Evolutionary conservation across 2,888 invertebrate genomes (phyloP).

Genomic region (Thelaira solivaga): DNA sequence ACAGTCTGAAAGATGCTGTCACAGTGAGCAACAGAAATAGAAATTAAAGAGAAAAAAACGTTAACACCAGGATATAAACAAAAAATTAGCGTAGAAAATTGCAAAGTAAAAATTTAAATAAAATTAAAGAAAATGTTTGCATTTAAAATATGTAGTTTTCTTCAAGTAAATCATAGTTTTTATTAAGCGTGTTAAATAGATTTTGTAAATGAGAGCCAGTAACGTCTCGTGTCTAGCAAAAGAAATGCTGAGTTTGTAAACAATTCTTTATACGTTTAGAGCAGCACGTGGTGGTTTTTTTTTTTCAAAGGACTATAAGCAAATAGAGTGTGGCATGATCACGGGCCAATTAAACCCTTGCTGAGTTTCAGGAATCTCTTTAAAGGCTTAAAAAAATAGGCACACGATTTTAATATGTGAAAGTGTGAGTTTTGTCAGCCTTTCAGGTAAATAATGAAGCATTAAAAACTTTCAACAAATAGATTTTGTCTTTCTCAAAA

Average conservation of each 20-base stretch:
- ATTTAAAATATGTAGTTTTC: no score
- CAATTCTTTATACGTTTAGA: no score
- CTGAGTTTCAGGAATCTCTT: not conserved
- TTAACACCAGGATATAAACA: slow-evolving; percentile 36
- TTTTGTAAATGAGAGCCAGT: no score
- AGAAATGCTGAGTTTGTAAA: no score
- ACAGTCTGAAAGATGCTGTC: no score
- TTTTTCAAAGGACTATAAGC: not conserved
- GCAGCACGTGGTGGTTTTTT: no score
- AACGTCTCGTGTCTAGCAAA: no score
- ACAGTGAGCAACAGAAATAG: no score
- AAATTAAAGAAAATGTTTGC: not conserved
- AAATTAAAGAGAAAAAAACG: slow-evolving; percentile 12
- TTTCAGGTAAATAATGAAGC: not conserved
- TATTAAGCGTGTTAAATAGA: no score
- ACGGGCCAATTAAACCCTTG: slow-evolving; percentile 13
- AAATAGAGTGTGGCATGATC: not conserved
- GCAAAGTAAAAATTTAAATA: not conserved
- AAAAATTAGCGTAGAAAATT: slow-evolving; percentile 50
- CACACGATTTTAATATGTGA: slow-evolving; percentile 26
- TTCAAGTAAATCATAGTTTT: no score
- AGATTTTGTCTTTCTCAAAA: no score
- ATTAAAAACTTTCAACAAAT: no score
- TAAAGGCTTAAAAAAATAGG: not conserved
- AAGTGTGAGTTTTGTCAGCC: not conserved